Base-by-base conservation (phyloP, 2,113 vertebrate genomes). In the Entomyzon cyanotis region DNA sequence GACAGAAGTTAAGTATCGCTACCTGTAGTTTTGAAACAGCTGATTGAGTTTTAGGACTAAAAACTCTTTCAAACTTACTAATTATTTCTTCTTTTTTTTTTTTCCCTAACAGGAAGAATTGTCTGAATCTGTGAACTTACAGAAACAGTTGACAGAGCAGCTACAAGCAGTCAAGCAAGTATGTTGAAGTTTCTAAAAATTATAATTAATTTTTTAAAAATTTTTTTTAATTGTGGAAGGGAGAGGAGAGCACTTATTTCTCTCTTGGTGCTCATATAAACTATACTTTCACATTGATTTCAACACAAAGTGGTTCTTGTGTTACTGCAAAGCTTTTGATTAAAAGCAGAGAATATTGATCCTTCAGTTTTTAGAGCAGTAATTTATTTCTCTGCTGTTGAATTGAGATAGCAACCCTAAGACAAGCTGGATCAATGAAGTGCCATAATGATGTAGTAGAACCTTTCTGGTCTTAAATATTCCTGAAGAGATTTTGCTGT, bases 151-250 rank as follows among this genome's bases (percentile, higher is more conserved):
- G 90, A 95, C 97, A 92, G 98, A 99, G 87, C 98, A 99, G 89
- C 98, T 99, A 18, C 98, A 96, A 85, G 97, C 52, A 55, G 97
- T 98, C 68, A 98, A 98, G 93, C 99, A 99, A 97, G 99, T 99
- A 97, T 93, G 98, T 69, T 58, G 47, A 60, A 15, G 30, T 67
- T 41, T 67, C 52, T 84, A 80, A 37, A 87, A 89, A 68, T 33
- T 23, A 31, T 0, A 28, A 24, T 68, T 3, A 17, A 22, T 42
- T 33, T 31, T 9, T 77, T n/a, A n/a, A n/a, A n/a, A n/a, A n/a
- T n/a, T 2, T 7, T 59, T 23, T 33, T 24, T 37, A 58, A 37
- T 84, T 81, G 21, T 62, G 53, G 22, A 46, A 80, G 39, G 31
- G 23, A 64, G 25, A 69, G 71, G 12, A 44, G 11, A 86, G 16